A percentile compares a stretch with the other conserved stretches of the same genome.
Conservation (phyloP, 2,888 invertebrate genomes). For the Rhagonycha lutea region DNA sequence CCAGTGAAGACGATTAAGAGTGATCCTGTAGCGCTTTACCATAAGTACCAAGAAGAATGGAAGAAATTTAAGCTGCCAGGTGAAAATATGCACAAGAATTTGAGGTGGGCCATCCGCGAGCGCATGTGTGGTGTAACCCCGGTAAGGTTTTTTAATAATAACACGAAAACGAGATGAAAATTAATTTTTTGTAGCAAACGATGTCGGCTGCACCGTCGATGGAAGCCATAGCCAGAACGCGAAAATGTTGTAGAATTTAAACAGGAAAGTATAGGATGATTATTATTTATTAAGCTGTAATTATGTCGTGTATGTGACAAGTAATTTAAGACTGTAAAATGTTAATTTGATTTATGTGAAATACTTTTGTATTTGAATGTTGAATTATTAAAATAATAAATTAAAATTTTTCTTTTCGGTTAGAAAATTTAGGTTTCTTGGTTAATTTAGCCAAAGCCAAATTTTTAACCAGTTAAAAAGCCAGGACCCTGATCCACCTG, state of each 20-base stretch:
- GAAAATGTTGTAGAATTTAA: not conserved
- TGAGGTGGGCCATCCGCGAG: slow-evolving; percentile 73
- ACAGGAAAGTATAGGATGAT: not conserved
- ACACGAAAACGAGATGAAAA: not conserved
- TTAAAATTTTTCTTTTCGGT: too few relatives aligned
- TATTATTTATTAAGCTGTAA: not conserved
- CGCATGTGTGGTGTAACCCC: slow-evolving; percentile 63
- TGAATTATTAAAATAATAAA: not conserved
- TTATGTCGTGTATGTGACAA: not conserved
- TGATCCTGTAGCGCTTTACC: slow-evolving; percentile 79
- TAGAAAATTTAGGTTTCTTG: too few relatives aligned
- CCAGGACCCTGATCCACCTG: too few relatives aligned
- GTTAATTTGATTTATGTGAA: not conserved
- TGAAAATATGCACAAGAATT: slow-evolving; percentile 66
- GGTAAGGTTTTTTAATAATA: slow-evolving; percentile 30
- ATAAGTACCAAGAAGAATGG: slow-evolving; percentile 77
- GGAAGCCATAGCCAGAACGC: slow-evolving; percentile 3
- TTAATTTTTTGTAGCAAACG: not conserved
- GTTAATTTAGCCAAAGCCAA: too few relatives aligned
- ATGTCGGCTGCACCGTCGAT: slow-evolving; percentile 11
- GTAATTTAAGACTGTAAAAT: not conserved
- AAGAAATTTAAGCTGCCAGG: slow-evolving; percentile 76
- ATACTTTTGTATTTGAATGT: not conserved
- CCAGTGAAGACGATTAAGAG: slow-evolving; percentile 49
- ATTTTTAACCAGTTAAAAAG: too few relatives aligned